These are phyloP conservation scores for Harlomillsia oculata DNA, from an alignment of 1,140 invertebrate species.

Conservation along the genomic window DNA sequence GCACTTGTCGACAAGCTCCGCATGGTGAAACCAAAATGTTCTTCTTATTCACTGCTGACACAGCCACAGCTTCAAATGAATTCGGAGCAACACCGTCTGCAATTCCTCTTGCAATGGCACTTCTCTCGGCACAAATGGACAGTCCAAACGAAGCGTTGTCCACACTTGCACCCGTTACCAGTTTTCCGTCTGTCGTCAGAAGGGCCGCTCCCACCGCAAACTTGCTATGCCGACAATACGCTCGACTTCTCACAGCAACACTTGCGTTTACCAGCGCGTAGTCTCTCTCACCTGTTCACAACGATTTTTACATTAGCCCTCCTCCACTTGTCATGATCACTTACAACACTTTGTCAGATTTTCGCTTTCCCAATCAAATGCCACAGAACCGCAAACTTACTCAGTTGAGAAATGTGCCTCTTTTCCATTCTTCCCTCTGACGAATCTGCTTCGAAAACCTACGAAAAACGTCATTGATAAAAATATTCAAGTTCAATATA, in stretches of 20 bases:
- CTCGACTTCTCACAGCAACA: slow-evolving; percentile 50
- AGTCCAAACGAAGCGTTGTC: slow-evolving; percentile 78
- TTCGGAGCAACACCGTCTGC: slow-evolving; percentile 64
- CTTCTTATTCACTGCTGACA: slow-evolving; percentile 52
- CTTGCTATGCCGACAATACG: slow-evolving; percentile 86
- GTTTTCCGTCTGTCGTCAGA: slow-evolving; percentile 55
- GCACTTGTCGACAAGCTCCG: slow-evolving; percentile 79
- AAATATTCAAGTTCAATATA: no score
- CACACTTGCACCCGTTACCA: slow-evolving; percentile 74
- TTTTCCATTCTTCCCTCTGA: no score
- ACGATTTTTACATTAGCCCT: no score
- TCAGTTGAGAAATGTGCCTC: no score
- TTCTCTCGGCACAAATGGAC: slow-evolving; percentile 80
- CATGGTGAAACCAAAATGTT: slow-evolving; percentile 73
- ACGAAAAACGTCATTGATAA: no score
- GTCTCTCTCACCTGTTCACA: no score
- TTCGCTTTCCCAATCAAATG: no score
- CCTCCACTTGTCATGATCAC: no score
- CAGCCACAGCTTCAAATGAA: slow-evolving; percentile 65
- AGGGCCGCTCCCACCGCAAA: slow-evolving; percentile 85
- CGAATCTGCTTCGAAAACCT: no score
- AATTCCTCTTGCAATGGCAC: slow-evolving; percentile 74
- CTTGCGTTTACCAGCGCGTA: slow-evolving; percentile 41
- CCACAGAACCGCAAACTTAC: no score
- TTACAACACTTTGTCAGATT: no score